These are phyloP conservation scores for Ligdia adustata DNA, from an alignment of 2,888 invertebrate genomes.

Conservation along the genomic window DNA sequence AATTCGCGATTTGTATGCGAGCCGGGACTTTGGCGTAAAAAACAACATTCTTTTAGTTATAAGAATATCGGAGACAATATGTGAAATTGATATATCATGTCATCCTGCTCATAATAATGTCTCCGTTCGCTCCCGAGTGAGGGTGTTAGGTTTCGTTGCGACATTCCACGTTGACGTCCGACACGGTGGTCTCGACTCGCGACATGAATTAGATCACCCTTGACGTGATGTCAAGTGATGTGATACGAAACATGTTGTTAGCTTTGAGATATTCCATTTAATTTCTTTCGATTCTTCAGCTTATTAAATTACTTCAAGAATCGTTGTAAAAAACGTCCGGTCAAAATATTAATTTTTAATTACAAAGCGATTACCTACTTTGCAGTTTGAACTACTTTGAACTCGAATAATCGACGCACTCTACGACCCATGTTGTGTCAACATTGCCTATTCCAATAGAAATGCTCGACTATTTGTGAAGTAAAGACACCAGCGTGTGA, in stretches of 20 bases:
- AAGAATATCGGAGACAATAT: conserved; percentile 43
- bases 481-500: conserved; percentile 66
- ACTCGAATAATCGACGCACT: conserved; percentile 29
- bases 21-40: conserved; percentile 39
- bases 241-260: too few species aligned
- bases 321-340: too few species aligned
- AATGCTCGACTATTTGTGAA: conserved; percentile 50
- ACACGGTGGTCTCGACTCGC: conserved; percentile 54
- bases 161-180: conserved; percentile 56
- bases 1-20: conserved; percentile 50
- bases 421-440: conserved; percentile 52
- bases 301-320: too few species aligned
- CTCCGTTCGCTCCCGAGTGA: conserved; percentile 46
- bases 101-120: conserved; percentile 44
- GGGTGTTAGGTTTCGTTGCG: conserved; percentile 60
- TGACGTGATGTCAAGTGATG: conserved; percentile 7
- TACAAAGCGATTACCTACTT: background rate
- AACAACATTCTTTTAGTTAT: conserved; percentile 51
- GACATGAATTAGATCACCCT: conserved; percentile 21
- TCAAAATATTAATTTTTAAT: too few species aligned
- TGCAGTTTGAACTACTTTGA: too few species aligned
- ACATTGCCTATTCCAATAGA: conserved; percentile 60
- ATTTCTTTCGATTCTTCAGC: too few species aligned
- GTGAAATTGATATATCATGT: conserved; percentile 48
- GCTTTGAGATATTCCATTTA: too few species aligned